Percentiles rank a stretch among this genome's conserved stretches.
These are phyloP conservation scores for Battus philenor DNA, from an alignment of 1,140 invertebrate species.

Conservation along the genomic window DNA sequence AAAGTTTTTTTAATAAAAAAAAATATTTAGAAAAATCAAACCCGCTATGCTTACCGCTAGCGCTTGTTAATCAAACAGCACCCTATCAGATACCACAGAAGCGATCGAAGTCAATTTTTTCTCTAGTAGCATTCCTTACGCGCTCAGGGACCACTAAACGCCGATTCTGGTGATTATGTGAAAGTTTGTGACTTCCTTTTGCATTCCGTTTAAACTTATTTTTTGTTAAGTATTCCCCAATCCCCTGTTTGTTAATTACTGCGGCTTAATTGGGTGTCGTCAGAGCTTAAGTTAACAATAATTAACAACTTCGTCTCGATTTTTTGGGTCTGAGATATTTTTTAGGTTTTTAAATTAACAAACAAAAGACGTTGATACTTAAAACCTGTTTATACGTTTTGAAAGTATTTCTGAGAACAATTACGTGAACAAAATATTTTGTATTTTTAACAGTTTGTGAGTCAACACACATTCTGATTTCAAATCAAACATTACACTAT, in stretches of 20 bases:
- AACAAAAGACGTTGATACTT: too few relatives aligned
- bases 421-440: too few relatives aligned
- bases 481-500: too few relatives aligned
- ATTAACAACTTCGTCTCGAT: too few relatives aligned
- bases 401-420: too few relatives aligned
- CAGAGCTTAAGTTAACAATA: too few relatives aligned
- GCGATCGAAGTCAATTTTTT: slow-evolving; percentile 30
- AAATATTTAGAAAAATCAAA: background rate
- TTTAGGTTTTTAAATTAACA: too few relatives aligned
- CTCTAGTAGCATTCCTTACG: slow-evolving; percentile 28
- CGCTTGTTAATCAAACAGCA: slow-evolving; percentile 1
- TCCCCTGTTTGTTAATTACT: slow-evolving; percentile 28
- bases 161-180: slow-evolving; percentile 39
- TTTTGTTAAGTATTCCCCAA: slow-evolving; percentile 15
- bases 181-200: slow-evolving; percentile 49
- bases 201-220: slow-evolving; percentile 11
- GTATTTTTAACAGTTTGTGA: too few relatives aligned
- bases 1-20: too few relatives aligned
- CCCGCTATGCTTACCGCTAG: slow-evolving; percentile 13
- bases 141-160: slow-evolving; percentile 36
- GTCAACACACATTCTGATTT: too few relatives aligned
- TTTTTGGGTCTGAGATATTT: too few relatives aligned
- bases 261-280: slow-evolving; percentile 15
- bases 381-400: too few relatives aligned
- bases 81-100: slow-evolving; percentile 6